Conservation (phyloP, 2,888 invertebrate genomes). For the Apamea anceps region DNA sequence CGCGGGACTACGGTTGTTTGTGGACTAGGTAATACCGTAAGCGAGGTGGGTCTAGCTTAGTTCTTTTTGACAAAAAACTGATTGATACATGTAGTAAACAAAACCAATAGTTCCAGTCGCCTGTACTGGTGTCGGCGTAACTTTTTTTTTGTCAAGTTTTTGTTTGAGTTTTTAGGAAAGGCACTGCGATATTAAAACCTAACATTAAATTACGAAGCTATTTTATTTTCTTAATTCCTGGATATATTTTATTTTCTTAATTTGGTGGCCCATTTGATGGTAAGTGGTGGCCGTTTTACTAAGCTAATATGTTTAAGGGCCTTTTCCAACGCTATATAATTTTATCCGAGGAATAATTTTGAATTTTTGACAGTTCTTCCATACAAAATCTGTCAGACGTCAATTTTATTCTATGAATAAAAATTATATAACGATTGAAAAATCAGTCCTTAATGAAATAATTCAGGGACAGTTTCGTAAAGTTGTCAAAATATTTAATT, state of each 20-base stretch:
- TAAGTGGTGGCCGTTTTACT: neutral
- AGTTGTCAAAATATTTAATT: neutral
- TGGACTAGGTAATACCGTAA: slow-evolving; percentile 44
- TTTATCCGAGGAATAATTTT: no score
- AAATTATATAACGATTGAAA: no score
- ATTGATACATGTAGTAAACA: neutral
- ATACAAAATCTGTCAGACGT: no score
- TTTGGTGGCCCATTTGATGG: neutral
- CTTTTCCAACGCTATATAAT: no score
- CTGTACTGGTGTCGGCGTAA: neutral
- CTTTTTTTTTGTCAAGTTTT: neutral
- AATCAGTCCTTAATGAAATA: neutral
- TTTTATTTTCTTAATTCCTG: neutral
- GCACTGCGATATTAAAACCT: neutral
- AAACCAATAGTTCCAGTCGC: neutral
- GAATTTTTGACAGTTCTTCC: no score
- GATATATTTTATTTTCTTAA: neutral
- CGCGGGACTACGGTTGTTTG: slow-evolving; percentile 74
- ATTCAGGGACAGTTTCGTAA: neutral
- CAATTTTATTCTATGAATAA: no score
- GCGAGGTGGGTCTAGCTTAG: slow-evolving; percentile 25
- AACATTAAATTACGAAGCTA: neutral
- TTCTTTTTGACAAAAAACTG: neutral
- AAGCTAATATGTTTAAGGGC: neutral
- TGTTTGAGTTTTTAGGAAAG: neutral